Percentiles rank a stretch among this genome's conserved stretches.
These are phyloP conservation scores for Atethmia centrago DNA, from an alignment of 2,888 invertebrate species.

Conservation along the genomic window DNA sequence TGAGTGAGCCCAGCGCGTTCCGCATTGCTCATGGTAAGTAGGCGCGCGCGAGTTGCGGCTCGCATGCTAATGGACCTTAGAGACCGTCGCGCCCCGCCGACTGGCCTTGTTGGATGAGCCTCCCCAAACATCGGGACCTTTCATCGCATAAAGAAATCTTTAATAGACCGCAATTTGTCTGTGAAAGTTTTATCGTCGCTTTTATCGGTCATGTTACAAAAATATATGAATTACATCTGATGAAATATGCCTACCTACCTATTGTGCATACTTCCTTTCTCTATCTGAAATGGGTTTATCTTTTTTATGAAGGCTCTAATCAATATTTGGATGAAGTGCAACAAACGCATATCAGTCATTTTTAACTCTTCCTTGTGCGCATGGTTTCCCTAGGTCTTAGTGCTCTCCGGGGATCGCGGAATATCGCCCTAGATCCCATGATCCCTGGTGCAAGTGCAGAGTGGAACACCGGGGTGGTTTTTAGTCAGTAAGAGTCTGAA, in stretches of 20 bases:
- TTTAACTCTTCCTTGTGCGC: background rate
- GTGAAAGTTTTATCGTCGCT: slow-evolving; percentile 83
- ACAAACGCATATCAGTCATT: background rate
- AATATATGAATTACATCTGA: slow-evolving; percentile 51
- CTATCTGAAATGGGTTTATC: slow-evolving; percentile 1
- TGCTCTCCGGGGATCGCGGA: background rate
- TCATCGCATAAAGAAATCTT: slow-evolving; percentile 82
- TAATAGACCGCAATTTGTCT: slow-evolving; percentile 81
- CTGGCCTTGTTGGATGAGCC: slow-evolving; percentile 81
- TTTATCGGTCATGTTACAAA: slow-evolving; percentile 70
- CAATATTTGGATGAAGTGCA: background rate
- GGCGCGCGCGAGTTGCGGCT: slow-evolving; percentile 77
- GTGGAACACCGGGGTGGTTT: too few species aligned
- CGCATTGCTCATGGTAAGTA: slow-evolving; percentile 90
- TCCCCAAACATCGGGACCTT: slow-evolving; percentile 82
- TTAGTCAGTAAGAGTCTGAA: too few species aligned
- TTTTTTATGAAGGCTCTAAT: slow-evolving; percentile 7
- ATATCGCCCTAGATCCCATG: too few species aligned
- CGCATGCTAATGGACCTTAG: slow-evolving; percentile 84
- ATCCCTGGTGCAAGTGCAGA: too few species aligned
- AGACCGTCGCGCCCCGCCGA: slow-evolving; percentile 70
- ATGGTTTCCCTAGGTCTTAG: too few species aligned
- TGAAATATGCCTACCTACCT: slow-evolving; percentile 17
- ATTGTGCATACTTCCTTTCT: slow-evolving; percentile 13
- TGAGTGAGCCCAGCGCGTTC: slow-evolving; percentile 86